phyloP scores from a whole-genome alignment of 2,888 invertebrate species.

The Drosophila imparisetae region DNA sequence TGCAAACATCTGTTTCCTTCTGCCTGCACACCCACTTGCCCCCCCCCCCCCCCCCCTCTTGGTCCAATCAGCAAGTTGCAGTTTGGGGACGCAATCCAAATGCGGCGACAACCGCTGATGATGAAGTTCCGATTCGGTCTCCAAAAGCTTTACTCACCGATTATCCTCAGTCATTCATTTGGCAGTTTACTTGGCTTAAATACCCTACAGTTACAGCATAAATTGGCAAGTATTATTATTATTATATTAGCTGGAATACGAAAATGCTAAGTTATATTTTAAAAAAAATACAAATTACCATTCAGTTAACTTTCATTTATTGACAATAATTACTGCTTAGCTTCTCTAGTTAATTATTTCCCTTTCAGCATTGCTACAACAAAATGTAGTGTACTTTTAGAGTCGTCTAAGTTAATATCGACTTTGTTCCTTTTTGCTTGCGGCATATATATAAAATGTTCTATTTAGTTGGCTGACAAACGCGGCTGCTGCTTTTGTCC shows the following conservation, averaged over 20 bases:
- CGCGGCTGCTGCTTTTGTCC: conserved; percentile 10
- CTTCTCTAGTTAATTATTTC: too few species aligned
- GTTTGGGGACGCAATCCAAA: conserved; percentile 48
- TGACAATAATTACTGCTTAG: not conserved
- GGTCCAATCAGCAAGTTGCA: conserved; percentile 30
- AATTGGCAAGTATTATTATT: too few species aligned
- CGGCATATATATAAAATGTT: conserved; percentile 36
- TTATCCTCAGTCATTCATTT: conserved; percentile 15
- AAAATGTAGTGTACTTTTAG: conserved; percentile 2
- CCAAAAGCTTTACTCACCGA: conserved; percentile 9
- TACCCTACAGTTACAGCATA: conserved; percentile 1
- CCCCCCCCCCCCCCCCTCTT: not conserved
- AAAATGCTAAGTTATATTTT: not conserved
- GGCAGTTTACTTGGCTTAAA: not conserved
- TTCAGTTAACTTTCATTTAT: too few species aligned
- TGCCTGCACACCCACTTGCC: conserved; percentile 11
- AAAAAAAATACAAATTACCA: too few species aligned
- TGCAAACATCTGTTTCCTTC: conserved; percentile 79
- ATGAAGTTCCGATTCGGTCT: conserved; percentile 51
- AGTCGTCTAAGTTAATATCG: not conserved
- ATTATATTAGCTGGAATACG: not conserved
- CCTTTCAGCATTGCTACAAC: too few species aligned
- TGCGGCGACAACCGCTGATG: conserved; percentile 42
- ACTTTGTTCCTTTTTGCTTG: conserved; percentile 10
- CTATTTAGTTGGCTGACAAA: conserved; percentile 44